Conservation (phyloP, 2,113 vertebrate species). For the Triplophysa tibetana region DNA sequence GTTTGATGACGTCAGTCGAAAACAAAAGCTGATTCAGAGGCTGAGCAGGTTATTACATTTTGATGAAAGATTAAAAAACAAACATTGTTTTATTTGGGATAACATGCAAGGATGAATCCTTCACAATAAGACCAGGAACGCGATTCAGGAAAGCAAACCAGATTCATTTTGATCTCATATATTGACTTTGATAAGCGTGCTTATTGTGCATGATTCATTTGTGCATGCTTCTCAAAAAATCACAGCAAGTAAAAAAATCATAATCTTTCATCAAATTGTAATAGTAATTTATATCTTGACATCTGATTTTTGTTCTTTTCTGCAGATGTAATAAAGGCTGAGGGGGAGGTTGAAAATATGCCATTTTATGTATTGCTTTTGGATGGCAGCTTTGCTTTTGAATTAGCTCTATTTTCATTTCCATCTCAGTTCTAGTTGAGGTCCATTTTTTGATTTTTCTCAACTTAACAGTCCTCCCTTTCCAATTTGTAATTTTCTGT, state of each 20-base stretch:
- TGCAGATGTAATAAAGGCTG: not conserved
- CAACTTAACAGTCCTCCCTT: not conserved
- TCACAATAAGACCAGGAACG: not conserved
- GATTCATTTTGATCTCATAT: not conserved
- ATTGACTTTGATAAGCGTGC: not conserved
- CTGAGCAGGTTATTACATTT: no score
- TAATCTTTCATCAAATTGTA: not conserved
- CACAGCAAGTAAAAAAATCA: not conserved
- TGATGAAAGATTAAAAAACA: no score
- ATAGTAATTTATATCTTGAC: not conserved
- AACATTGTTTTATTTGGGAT: not conserved
- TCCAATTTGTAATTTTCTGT: conserved; percentile 19
- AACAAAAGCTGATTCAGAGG: no score
- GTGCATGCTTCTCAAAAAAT: no score
- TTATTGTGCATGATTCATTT: not conserved
- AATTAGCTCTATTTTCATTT: not conserved
- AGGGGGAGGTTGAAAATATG: no score
- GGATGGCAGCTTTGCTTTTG: no score
- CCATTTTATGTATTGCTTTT: no score
- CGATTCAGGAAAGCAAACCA: no score
- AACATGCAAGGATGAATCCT: not conserved
- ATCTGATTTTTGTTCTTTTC: not conserved
- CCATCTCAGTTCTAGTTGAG: not conserved
- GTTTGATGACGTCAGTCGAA: no score
- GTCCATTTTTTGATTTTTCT: not conserved